A percentile compares a stretch with the other conserved stretches of the same genome.
Evolutionary conservation across 37 sponge, comb jelly and placozoan genomes (phyloP).

Genomic region (Halichondria panicea): DNA sequence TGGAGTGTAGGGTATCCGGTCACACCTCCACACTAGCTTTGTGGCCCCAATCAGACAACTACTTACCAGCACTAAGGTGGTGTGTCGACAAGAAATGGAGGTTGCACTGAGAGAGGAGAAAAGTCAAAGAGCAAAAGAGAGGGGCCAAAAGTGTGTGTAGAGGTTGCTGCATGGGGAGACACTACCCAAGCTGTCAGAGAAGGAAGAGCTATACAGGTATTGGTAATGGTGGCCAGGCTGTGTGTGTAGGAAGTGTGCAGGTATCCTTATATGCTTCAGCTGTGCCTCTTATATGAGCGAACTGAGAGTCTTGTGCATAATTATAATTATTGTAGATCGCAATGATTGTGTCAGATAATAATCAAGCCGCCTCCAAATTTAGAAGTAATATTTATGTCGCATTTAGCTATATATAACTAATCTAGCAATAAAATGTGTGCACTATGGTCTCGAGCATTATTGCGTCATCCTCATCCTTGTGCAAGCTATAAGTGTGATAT

Average conservation of each 20-base stretch:
- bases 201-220: slow-evolving; percentile 38
- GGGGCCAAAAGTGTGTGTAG: slow-evolving; percentile 39
- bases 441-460: no score
- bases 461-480: no score
- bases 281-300: no score
- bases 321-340: no score
- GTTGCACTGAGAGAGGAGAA: neutral
- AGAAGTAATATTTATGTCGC: no score
- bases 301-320: no score
- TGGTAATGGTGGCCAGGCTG: neutral
- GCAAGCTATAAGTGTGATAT: no score
- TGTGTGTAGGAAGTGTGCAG: neutral
- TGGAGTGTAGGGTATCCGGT: slow-evolving; percentile 35
- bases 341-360: no score
- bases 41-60: slow-evolving; percentile 14
- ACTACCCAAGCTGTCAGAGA: slow-evolving; percentile 27
- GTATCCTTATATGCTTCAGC: neutral
- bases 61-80: slow-evolving; percentile 8
- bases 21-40: slow-evolving; percentile 11
- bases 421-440: no score
- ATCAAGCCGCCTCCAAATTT: no score
- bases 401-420: no score
- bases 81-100: neutral
- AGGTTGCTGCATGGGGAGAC: slow-evolving; percentile 31
- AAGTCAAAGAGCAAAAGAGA: neutral